These are phyloP conservation scores for Zosterops pallidus DNA, from an alignment of 2,113 vertebrate species.

Conservation along the genomic window DNA sequence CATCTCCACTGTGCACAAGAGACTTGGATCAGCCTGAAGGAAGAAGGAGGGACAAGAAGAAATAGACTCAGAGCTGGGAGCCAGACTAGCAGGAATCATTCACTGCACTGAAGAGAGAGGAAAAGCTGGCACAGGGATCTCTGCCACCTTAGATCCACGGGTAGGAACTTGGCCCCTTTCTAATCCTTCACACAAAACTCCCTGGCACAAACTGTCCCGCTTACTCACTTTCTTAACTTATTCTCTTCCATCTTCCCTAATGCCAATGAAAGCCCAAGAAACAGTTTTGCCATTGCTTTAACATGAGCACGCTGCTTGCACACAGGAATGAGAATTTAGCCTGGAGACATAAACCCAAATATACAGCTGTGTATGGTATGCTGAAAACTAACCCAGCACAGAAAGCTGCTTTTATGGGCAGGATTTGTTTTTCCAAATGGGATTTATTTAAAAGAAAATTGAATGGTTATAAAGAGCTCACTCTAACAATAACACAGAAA, in stretches of 20 bases:
- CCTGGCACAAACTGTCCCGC: neutral
- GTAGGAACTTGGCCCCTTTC: neutral
- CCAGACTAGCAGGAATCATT: neutral
- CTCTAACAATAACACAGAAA: constrained; percentile 64
- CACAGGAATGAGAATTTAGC: constrained; percentile 38
- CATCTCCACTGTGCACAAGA: accelerated
- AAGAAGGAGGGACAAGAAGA: neutral
- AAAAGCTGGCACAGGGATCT: neutral
- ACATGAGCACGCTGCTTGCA: neutral
- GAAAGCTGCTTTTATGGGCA: constrained; percentile 55
- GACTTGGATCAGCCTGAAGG: neutral
- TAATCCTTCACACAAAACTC: neutral
- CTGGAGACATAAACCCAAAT: constrained; percentile 57
- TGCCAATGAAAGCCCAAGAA: neutral
- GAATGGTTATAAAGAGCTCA: constrained; percentile 61
- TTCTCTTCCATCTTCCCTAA: neutral
- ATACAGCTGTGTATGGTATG: constrained; percentile 50
- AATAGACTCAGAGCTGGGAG: neutral
- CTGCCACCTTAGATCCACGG: neutral
- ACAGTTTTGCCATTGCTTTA: constrained; percentile 9
- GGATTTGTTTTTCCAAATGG: constrained; percentile 70
- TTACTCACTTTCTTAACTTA: neutral
- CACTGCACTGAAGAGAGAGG: too few species aligned
- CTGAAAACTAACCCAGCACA: constrained; percentile 42
- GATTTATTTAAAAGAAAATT: constrained; percentile 66